Evolutionary conservation across 2,888 invertebrate genomes (phyloP).

Genomic region (Metallyticus violacea): DNA sequence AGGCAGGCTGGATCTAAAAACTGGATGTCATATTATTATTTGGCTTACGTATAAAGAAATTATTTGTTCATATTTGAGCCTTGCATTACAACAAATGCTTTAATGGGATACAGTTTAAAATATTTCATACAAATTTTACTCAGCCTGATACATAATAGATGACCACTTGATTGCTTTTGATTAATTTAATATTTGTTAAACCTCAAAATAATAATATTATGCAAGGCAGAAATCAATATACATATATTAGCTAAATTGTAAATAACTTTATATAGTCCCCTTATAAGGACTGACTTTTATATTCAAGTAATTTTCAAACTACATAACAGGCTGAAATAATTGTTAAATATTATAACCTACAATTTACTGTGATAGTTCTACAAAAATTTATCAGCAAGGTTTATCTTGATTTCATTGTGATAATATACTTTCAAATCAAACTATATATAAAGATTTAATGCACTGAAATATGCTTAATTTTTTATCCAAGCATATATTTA

Average conservation of each 20-base stretch:
- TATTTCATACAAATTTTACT: background rate
- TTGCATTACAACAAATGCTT: background rate
- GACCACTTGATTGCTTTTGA: background rate
- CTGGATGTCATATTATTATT: background rate
- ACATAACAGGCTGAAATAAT: background rate
- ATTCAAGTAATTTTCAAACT: background rate
- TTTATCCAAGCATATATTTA: background rate
- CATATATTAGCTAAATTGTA: background rate
- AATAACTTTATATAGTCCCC: background rate
- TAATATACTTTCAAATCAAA: background rate
- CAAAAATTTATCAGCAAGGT: background rate
- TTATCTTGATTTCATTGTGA: background rate
- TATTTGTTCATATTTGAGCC: background rate
- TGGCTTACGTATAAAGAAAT: background rate
- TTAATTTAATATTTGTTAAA: background rate
- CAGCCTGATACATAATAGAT: background rate
- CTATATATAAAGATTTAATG: background rate
- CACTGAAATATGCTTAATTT: background rate
- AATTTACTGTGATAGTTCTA: background rate
- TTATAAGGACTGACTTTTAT: background rate
- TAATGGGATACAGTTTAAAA: background rate
- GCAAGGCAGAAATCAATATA: background rate
- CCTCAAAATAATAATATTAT: background rate
- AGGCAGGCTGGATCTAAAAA: slow-evolving; percentile 59
- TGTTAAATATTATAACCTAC: background rate